A percentile compares a stretch with the other conserved stretches of the same genome.
phyloP scores from a whole-genome alignment of 2,113 vertebrate genomes.

The Eretmochelys imbricata region DNA sequence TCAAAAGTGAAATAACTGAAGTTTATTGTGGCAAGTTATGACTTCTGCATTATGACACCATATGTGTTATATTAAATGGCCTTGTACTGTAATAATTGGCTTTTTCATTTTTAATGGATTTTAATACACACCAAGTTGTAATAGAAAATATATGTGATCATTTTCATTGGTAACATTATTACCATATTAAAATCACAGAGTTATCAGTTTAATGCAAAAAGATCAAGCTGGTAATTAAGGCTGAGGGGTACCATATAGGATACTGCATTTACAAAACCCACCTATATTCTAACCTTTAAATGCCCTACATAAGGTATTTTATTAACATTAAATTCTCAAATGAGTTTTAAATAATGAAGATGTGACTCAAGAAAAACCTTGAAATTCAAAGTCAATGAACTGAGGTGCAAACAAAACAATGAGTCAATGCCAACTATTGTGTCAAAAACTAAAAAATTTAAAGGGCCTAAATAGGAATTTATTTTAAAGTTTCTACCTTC shows the following conservation, averaged over 20 bases:
- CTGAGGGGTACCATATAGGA: conserved; percentile 13
- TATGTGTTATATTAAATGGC: not conserved
- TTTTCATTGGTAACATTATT: not conserved
- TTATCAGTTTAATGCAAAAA: not conserved
- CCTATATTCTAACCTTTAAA: not conserved
- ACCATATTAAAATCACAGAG: conserved; percentile 22
- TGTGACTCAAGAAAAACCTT: not conserved
- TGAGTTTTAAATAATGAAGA: conserved; percentile 1
- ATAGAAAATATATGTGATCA: conserved; percentile 13
- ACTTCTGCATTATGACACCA: not conserved
- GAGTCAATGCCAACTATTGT: not conserved
- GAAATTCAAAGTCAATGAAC: not conserved
- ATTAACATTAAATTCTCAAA: not conserved
- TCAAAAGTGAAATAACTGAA: not conserved
- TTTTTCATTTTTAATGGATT: not conserved
- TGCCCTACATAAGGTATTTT: not conserved
- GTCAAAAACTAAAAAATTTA: not conserved
- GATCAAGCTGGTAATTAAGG: conserved; percentile 37
- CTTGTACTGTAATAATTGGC: not conserved
- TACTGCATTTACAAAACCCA: not conserved
- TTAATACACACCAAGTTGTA: not conserved
- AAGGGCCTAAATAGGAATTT: not conserved
- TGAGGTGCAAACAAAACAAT: conserved; percentile 16
- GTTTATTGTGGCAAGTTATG: not conserved
- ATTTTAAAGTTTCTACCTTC: not conserved